Evolutionary conservation across 2,113 vertebrate species (phyloP), one percentile per base, ranked within the genome.

Genomic region (Gadus chalcogrammus): DNA sequence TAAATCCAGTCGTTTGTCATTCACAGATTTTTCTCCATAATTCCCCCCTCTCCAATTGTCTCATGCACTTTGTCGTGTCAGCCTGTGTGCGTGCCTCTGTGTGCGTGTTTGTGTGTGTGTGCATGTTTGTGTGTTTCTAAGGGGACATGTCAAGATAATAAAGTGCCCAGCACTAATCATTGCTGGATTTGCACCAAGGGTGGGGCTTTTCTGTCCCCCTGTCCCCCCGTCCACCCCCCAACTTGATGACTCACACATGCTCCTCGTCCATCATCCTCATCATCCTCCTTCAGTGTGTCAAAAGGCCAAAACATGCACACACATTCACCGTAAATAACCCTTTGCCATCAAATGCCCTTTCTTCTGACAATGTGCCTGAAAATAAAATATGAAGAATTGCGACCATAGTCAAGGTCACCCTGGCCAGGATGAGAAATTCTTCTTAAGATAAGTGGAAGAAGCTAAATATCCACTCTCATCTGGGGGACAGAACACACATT

Each of bases 371-470:
- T 35, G 31, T 35, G 31, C 31, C 31, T 35, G 31, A 35, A 48
- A 48, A 48, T 9, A 48, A 48, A 48, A 48, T 48, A 48, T 5
- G 18, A 61, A 18, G 52, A 59, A 64, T 73, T 18, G 65, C 68
- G 56, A 69, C 12, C 42, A 13, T 24, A 15, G 35, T 75, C 68
- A 73, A 81, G 69, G 71, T 81, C 59, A 70, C 22, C 56, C 13
- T 42, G 42, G 42, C 42, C 7, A 52, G 3, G 9, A 1, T 62
- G 22, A 64, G 17, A 0, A 38, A 28, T 1, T 13, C 3, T 58
- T 58, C 55, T 17, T 8, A 17, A 72, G 27, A 64, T 13, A 42
- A 24, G 42, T 38, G 48, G n/a, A 3, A 24, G 15, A 67, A 24
- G 12, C 22, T 4, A 61, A 1, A 61, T 1, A 16, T 27, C n/a